These are phyloP conservation scores for Lysiphlebus fabarum DNA, from an alignment of 1,140 invertebrate species.

Conservation along the genomic window DNA sequence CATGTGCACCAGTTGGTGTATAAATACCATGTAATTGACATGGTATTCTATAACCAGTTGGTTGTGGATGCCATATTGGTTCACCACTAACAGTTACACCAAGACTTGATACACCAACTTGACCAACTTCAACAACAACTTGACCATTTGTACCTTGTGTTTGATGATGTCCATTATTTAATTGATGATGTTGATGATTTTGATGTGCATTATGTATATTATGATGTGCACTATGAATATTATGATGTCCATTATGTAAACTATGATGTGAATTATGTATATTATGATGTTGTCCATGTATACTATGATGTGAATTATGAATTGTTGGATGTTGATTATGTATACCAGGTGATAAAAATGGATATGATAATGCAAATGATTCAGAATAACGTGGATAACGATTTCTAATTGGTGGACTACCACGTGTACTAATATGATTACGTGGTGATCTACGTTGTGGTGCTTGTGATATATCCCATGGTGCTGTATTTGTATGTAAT, in stretches of 20 bases:
- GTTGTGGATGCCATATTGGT: slow-evolving; percentile 47
- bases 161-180: slow-evolving; percentile 45
- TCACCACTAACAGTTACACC: slow-evolving; percentile 46
- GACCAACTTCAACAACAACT: slow-evolving; percentile 48
- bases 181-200: slow-evolving; percentile 41
- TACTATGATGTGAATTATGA: slow-evolving; percentile 37
- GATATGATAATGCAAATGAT: slow-evolving; percentile 40
- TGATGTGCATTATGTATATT: slow-evolving; percentile 45
- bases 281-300: slow-evolving; percentile 37
- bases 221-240: slow-evolving; percentile 39
- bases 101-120: slow-evolving; percentile 47
- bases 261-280: slow-evolving; percentile 38
- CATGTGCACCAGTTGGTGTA: slow-evolving; percentile 42
- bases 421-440: slow-evolving; percentile 44
- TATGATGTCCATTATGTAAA: slow-evolving; percentile 38
- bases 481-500: slow-evolving; percentile 37
- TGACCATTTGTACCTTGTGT: slow-evolving; percentile 46
- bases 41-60: slow-evolving; percentile 47
- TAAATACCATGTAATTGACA: slow-evolving; percentile 49
- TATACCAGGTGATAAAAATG: slow-evolving; percentile 37
- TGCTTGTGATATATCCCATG: slow-evolving; percentile 43
- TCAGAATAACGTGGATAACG: slow-evolving; percentile 46
- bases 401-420: slow-evolving; percentile 42
- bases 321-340: slow-evolving; percentile 41
- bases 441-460: slow-evolving; percentile 44